phyloP scores from a whole-genome alignment of 2,113 vertebrate species.

The Asarcornis scutulata region DNA sequence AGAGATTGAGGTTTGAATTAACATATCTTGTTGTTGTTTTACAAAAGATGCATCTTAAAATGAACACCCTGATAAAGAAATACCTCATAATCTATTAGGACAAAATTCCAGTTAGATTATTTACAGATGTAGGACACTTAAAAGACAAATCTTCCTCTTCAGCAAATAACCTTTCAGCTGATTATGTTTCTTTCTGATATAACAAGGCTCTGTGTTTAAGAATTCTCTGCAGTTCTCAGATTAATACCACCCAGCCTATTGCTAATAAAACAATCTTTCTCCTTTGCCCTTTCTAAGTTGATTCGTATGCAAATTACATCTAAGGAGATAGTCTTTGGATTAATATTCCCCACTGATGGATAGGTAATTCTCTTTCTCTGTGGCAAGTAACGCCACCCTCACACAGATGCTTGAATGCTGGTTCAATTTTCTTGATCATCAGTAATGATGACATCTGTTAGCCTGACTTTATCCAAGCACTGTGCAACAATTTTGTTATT shows the following conservation, averaged over 20 bases:
- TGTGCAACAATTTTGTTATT: conserved; percentile 20
- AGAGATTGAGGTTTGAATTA: neutral
- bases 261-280: conserved; percentile 41
- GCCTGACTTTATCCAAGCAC: neutral
- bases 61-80: neutral
- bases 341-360: conserved; percentile 21
- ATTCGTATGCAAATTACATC: conserved; percentile 30
- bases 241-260: neutral
- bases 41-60: neutral
- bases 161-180: neutral
- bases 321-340: conserved; percentile 7
- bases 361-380: neutral
- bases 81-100: neutral
- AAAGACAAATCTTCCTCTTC: neutral
- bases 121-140: neutral
- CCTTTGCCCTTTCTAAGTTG: conserved; percentile 30
- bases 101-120: neutral
- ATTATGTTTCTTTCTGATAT: neutral
- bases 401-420: neutral
- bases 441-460: conserved; percentile 39
- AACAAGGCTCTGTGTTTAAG: neutral
- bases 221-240: neutral
- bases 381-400: neutral
- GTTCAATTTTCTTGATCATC: conserved; percentile 13
- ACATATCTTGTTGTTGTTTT: neutral